A percentile compares a stretch with the other conserved stretches of the same genome.
Conservation (phyloP, 2,797 vertebrate genomes). For the Dendrocincla tyrannina region DNA sequence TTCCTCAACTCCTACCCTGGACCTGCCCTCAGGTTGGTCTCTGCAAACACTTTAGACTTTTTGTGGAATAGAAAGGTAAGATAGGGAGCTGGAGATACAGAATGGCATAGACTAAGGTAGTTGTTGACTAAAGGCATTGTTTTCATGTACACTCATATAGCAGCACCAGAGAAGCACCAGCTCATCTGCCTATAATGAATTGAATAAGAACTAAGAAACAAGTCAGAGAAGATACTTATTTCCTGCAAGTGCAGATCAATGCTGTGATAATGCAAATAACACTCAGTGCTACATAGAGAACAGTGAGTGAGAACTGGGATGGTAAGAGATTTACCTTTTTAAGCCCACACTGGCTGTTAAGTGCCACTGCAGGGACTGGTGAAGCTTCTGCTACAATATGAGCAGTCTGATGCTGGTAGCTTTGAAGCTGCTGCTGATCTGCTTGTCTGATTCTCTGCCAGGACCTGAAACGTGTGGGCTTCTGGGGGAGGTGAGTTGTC, state of each 20-base stretch:
- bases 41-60: neutral
- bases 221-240: neutral
- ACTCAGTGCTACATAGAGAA: neutral
- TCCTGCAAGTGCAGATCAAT: neutral
- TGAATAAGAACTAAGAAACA: neutral
- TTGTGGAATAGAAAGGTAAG: neutral
- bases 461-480: conserved; percentile 54
- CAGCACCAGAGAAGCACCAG: neutral
- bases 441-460: conserved; percentile 60
- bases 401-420: conserved; percentile 47
- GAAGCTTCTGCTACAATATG: conserved; percentile 35
- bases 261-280: conserved; percentile 11
- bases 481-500: conserved; percentile 57
- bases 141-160: neutral
- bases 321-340: conserved; percentile 20
- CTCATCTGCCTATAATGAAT: neutral
- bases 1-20: neutral
- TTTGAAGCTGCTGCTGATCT: conserved; percentile 64
- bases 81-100: neutral
- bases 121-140: neutral
- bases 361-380: conserved; percentile 18
- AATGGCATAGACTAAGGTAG: neutral
- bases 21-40: neutral
- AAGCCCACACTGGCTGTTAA: conserved; percentile 24
- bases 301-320: neutral